These are phyloP conservation scores for Napeogenes inachia DNA, from an alignment of 2,888 invertebrate genomes.

Conservation along the genomic window DNA sequence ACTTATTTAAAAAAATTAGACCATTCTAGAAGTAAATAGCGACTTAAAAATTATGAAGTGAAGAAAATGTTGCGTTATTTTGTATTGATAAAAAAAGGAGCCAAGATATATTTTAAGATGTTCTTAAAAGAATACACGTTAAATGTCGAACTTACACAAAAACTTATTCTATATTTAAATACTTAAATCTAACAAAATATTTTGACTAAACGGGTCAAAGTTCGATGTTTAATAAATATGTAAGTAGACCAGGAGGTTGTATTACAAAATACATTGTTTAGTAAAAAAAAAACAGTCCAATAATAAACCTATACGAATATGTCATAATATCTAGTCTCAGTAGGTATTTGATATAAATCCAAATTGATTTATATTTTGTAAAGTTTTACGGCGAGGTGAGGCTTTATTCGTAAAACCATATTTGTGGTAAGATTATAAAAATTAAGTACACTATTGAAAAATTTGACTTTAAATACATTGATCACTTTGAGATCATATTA, in stretches of 20 bases:
- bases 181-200: slow-evolving; percentile 68
- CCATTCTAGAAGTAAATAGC: slow-evolving; percentile 13
- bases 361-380: no score
- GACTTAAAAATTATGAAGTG: neutral
- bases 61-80: neutral
- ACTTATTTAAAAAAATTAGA: slow-evolving; percentile 26
- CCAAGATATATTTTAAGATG: slow-evolving; percentile 6
- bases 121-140: slow-evolving; percentile 14
- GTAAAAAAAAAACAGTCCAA: no score
- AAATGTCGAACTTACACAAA: slow-evolving; percentile 35
- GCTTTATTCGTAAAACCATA: no score
- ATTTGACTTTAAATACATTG: slow-evolving; percentile 73
- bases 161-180: slow-evolving; percentile 59
- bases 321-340: no score
- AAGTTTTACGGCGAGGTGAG: no score
- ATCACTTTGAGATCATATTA: slow-evolving; percentile 74
- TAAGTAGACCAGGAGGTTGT: slow-evolving; percentile 4
- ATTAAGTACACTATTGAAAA: slow-evolving; percentile 72
- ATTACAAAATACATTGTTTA: slow-evolving; percentile 1
- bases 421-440: slow-evolving; percentile 7
- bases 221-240: slow-evolving; percentile 58
- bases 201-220: slow-evolving; percentile 68
- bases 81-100: neutral
- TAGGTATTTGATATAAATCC: no score
- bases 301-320: no score